These are phyloP conservation scores for Morone saxatilis DNA, from an alignment of 2,113 vertebrate species.

Conservation along the genomic window DNA sequence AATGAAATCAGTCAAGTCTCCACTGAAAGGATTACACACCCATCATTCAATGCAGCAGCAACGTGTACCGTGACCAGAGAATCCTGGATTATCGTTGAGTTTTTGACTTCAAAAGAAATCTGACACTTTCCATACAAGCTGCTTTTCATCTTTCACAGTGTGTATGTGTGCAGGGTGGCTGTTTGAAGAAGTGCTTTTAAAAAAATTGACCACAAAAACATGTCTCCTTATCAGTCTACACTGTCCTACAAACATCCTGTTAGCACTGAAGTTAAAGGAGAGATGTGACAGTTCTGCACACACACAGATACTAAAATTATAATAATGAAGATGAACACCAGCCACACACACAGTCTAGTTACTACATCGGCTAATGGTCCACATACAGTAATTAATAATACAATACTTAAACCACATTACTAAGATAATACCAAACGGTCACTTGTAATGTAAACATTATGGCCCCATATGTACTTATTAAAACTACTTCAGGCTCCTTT, in stretches of 20 bases:
- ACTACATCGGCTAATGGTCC: background rate
- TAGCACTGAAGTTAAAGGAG: background rate
- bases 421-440: background rate
- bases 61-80: background rate
- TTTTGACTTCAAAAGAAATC: background rate
- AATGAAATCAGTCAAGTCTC: background rate
- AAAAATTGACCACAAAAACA: background rate
- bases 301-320: background rate
- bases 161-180: background rate
- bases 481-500: slow-evolving; percentile 1
- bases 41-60: background rate
- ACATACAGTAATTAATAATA: background rate
- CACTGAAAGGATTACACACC: background rate
- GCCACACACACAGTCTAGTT: too few relatives aligned
- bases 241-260: slow-evolving; percentile 47
- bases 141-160: background rate
- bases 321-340: background rate
- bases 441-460: background rate
- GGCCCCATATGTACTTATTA: background rate
- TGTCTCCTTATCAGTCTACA: background rate
- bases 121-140: background rate
- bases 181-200: background rate
- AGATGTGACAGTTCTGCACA: background rate
- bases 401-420: background rate
- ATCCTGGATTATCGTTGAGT: background rate